Base-by-base conservation (phyloP, 2,888 invertebrate species). In the Phortica magna region DNA sequence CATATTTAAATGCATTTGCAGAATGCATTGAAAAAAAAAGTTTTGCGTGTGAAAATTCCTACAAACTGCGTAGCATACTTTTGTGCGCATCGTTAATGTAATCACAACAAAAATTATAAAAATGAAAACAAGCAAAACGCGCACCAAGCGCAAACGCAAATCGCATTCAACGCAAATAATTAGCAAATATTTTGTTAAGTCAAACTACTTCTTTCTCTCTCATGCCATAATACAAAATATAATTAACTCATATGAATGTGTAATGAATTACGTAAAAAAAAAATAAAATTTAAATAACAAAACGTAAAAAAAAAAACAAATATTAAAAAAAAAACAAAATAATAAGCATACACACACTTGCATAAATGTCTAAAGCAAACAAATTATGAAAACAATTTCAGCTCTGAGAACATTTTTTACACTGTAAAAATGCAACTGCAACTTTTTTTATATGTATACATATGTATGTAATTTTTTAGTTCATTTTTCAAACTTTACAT, bases 361-460 rank as follows among this genome's bases (percentile, higher is more conserved):
- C 48, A 64, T 64, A 31, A 31, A 64, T 64, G 31, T 64, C 22
- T 31, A 64, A n/a, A 53, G 6, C 83, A 39, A 67, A 67, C 41
- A 7, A 39, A 41, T 67, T 67, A 41, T 10, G 41, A 17, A 41
- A 67, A 82, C 78, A 80, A 72, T 73, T 77, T 9, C 76, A 81
- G 79, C 83, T 81, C 41, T 41, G 14, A n/a, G 14, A 43, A 39
- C 41, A 41, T 83, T 88, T 87, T 88, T 87, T 85, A 85, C 88
- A 85, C 87, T 88, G 88, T 85, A 85, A 84, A 85, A 85, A 64
- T 71, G 80, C 81, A 83, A 84, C 80, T 79, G 85, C 83, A 83
- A 80, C 77, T 71, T 81, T 86, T 85, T 53, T 53, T 31, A 53
- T 53, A 42, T 74, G 43, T 74, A 39, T 74, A 53, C n/a, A 61